Evolutionary conservation across 2,888 invertebrate genomes (phyloP).

Genomic region (Lymantria monacha): DNA sequence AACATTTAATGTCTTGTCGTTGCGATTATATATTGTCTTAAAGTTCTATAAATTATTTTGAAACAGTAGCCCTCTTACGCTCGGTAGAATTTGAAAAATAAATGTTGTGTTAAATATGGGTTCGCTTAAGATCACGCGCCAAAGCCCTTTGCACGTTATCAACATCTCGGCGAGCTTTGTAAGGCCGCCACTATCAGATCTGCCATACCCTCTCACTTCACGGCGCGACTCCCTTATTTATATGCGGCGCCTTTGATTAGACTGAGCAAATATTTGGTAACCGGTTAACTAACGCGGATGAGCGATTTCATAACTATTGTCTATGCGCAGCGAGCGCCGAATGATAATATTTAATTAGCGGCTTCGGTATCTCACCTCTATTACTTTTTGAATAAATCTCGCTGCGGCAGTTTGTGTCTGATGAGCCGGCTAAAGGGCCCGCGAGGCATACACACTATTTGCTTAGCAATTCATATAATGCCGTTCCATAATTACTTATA

Average conservation of each 20-base stretch:
- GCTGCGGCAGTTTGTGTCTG: constrained; percentile 45
- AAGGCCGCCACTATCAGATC: constrained; percentile 65
- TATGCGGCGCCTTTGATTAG: constrained; percentile 73
- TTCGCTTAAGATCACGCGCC: constrained; percentile 52
- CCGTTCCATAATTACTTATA: constrained; percentile 58
- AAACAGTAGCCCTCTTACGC: constrained; percentile 3
- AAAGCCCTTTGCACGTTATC: constrained; percentile 50
- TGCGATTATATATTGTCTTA: neutral
- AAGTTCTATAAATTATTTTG: constrained; percentile 5
- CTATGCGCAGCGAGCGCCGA: constrained; percentile 63
- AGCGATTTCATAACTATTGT: constrained; percentile 69
- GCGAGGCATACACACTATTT: constrained; percentile 58
- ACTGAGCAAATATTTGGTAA: constrained; percentile 72
- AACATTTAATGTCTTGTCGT: neutral
- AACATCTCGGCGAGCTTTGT: constrained; percentile 65
- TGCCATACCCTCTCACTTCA: constrained; percentile 47
- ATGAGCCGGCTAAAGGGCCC: constrained; percentile 60
- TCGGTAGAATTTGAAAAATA: constrained; percentile 39
- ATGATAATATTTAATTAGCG: constrained; percentile 81
- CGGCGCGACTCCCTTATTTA: constrained; percentile 58
- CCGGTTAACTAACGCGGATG: constrained; percentile 74
- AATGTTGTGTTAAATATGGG: constrained; percentile 45
- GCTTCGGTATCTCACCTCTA: constrained; percentile 71
- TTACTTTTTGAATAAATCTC: constrained; percentile 42
- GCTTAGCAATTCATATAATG: constrained; percentile 55